Conservation (phyloP, 2,797 vertebrate genomes). For the Liasis olivaceus region DNA sequence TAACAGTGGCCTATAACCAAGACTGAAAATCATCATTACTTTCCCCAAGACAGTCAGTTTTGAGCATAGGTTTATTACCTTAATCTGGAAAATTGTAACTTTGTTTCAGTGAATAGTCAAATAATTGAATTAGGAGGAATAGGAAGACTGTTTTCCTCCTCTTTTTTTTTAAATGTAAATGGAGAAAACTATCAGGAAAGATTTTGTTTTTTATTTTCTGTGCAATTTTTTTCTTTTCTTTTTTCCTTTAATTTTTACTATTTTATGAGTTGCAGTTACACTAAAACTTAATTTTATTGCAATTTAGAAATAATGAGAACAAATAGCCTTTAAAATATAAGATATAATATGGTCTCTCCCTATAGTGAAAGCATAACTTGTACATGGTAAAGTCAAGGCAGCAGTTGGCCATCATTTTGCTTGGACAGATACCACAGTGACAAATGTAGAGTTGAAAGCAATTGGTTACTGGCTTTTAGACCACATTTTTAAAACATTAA, state of each 20-base stretch:
- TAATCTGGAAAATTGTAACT: slow-evolving; percentile 59
- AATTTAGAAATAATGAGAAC: neutral
- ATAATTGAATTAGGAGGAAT: slow-evolving; percentile 59
- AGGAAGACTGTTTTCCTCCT: slow-evolving; percentile 44
- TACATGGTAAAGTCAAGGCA: neutral
- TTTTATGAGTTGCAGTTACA: neutral
- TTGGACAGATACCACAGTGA: neutral
- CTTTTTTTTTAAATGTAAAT: neutral
- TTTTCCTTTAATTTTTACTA: neutral
- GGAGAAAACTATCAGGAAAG: neutral
- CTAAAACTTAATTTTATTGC: rapidly evolving
- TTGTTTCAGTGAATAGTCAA: slow-evolving; percentile 50
- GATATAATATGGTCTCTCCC: neutral
- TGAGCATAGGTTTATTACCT: slow-evolving; percentile 64
- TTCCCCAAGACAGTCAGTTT: slow-evolving; percentile 74
- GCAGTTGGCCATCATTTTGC: neutral
- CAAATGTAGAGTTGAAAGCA: neutral
- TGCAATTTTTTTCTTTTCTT: neutral
- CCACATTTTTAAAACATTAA: neutral
- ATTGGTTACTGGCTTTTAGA: neutral
- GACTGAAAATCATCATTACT: slow-evolving; percentile 81
- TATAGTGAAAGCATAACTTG: neutral
- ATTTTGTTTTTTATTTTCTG: neutral
- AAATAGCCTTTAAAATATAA: neutral
- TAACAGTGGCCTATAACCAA: slow-evolving; percentile 84